Base-by-base conservation (phyloP, 2,888 invertebrate species). In the Gastracanthus pulcherrimus region DNA sequence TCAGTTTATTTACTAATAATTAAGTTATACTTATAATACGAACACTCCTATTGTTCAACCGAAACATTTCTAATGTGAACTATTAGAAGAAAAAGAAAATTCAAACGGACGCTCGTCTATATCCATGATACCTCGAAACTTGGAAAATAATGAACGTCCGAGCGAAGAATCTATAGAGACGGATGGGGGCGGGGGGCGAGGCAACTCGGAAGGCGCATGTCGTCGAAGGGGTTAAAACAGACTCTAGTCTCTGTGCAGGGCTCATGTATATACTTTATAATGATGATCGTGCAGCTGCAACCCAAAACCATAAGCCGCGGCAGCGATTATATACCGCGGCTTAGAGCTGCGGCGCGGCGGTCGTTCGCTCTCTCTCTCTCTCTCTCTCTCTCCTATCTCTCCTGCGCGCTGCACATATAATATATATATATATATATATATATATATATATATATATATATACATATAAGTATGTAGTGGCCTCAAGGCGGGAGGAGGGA, bases 371-470 rank as follows among this genome's bases (percentile, higher is more conserved):
- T 71, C 71, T 23, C 34, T 29, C 48, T 69, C 41, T 3, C 55
- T 16, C 5, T 31, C 36, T 67, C 36, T 51, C 64, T 70, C 74
- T 74, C 77, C 77, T 78, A 71, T 75, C 75, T 74, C 67, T 19
- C 51, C 41, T 71, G 67, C 74, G 70, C 74, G 48, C n/a, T n/a
- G n/a, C n/a, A n/a, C n/a, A n/a, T n/a, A n/a, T n/a, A n/a, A 74
- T 74, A 41, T 26, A 26, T 19, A 19, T 55, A 26, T 11, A 55
- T 23, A 26, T 9, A 0, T 55, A 55, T 26, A 55, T 11, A 36
- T n/a, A 5, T n/a, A n/a, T n/a, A 74, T 74, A 41, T 26, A 26
- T 19, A 19, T 55, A 26, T 11, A 55, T 23, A 26, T 9, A 0
- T 55, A 55, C 13, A 55, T 11, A 36, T n/a, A 5, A 62, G 29